phyloP scores from a whole-genome alignment of 2,797 vertebrate genomes.

The Karalla daura region DNA sequence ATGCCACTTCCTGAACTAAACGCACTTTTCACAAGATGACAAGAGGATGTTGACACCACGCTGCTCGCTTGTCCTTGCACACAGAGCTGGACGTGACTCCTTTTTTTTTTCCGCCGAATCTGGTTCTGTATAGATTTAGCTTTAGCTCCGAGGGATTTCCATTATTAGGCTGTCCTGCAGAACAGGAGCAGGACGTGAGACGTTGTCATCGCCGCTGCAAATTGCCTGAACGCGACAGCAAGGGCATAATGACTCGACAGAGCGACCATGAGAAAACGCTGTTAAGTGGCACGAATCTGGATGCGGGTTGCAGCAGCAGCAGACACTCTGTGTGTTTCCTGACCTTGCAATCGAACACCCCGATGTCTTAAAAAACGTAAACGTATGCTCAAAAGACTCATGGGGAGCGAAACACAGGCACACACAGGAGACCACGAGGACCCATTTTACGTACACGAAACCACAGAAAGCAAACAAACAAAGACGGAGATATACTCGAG shows the following conservation, averaged over 20 bases:
- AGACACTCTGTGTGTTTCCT: slow-evolving; percentile 34
- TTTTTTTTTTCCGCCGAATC: slow-evolving; percentile 44
- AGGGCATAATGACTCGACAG: slow-evolving; percentile 50
- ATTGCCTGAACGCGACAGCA: slow-evolving; percentile 48
- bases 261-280: slow-evolving; percentile 44
- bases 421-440: slow-evolving; percentile 59
- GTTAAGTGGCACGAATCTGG: slow-evolving; percentile 42
- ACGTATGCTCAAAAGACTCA: slow-evolving; percentile 55
- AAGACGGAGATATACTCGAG: slow-evolving; percentile 39
- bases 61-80: slow-evolving; percentile 57
- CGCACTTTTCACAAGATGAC: slow-evolving; percentile 32
- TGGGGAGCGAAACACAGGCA: slow-evolving; percentile 69
- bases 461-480: slow-evolving; percentile 55
- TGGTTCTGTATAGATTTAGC: slow-evolving; percentile 58
- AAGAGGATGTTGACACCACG: slow-evolving; percentile 35
- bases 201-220: slow-evolving; percentile 50
- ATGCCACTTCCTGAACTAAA: slow-evolving; percentile 17
- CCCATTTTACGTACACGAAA: slow-evolving; percentile 52
- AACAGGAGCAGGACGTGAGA: slow-evolving; percentile 59
- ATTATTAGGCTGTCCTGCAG: slow-evolving; percentile 61
- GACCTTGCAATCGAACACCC: slow-evolving; percentile 37
- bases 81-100: slow-evolving; percentile 54
- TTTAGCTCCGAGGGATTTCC: slow-evolving; percentile 59
- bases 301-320: slow-evolving; percentile 67
- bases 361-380: slow-evolving; percentile 53